Conservation (phyloP, 35 echinoderm and acorn worm genomes). For the Hemicentrotus pulcherrimus region DNA sequence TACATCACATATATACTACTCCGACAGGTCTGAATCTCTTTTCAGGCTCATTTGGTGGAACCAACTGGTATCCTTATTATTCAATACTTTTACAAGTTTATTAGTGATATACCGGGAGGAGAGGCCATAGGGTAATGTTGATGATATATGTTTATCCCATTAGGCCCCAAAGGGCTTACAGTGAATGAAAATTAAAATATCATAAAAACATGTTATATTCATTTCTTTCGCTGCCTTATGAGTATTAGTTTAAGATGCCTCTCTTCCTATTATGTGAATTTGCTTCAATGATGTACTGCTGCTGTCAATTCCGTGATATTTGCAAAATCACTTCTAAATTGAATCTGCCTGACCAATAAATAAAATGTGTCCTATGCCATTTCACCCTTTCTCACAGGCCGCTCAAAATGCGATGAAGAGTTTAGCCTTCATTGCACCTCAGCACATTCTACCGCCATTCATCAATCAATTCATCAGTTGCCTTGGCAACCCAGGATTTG, state of each 20-base stretch:
- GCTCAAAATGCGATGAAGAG: slow-evolving; percentile 73
- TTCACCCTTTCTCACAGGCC: slow-evolving; percentile 55
- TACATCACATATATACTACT: too few species aligned
- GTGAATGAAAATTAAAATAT: too few species aligned
- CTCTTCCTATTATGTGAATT: not conserved
- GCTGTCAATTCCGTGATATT: not conserved
- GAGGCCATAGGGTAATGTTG: too few species aligned
- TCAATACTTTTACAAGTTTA: too few species aligned
- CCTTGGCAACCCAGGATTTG: slow-evolving; percentile 68
- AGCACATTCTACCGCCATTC: slow-evolving; percentile 63
- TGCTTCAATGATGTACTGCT: not conserved
- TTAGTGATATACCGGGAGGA: too few species aligned
- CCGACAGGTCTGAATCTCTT: too few species aligned
- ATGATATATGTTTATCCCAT: too few species aligned
- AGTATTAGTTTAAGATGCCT: not conserved
- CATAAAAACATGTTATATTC: too few species aligned
- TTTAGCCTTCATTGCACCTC: slow-evolving; percentile 58
- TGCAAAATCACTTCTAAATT: not conserved
- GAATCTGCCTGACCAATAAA: not conserved
- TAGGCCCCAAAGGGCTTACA: too few species aligned
- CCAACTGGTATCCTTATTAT: too few species aligned
- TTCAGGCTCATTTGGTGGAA: too few species aligned
- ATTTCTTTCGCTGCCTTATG: too few species aligned
- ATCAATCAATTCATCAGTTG: slow-evolving; percentile 60
- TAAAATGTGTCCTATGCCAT: not conserved